These are phyloP conservation scores for Baryphthengus martii DNA, from an alignment of 2,113 vertebrate species.

Conservation along the genomic window DNA sequence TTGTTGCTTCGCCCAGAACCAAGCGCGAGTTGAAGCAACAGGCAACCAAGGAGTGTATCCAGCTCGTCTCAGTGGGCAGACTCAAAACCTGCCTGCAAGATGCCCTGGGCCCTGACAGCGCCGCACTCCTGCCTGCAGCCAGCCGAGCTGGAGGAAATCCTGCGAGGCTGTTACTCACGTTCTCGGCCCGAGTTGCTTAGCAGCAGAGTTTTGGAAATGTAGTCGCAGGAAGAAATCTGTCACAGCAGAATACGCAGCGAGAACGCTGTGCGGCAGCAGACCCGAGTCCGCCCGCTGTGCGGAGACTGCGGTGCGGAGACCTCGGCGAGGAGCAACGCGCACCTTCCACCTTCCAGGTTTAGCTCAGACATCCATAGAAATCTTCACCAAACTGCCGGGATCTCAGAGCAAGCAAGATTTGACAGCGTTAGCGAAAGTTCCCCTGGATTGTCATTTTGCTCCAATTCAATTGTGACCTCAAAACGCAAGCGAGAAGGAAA, in stretches of 20 bases:
- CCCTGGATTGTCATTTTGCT: neutral
- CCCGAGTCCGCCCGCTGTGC: neutral
- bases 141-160: neutral
- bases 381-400: neutral
- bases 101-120: neutral
- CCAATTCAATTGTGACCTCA: neutral
- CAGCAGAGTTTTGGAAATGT: conserved; percentile 60
- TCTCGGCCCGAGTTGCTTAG: conserved; percentile 47
- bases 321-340: fast-evolving
- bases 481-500: neutral
- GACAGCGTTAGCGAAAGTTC: neutral
- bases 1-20: neutral
- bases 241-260: neutral
- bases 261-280: neutral
- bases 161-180: neutral
- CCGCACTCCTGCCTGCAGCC: neutral
- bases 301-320: neutral
- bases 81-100: neutral
- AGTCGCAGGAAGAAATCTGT: conserved; percentile 37
- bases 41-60: neutral
- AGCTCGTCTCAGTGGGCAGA: neutral
- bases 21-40: neutral
- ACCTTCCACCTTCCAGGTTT: fast-evolving
- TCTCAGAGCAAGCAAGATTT: neutral
- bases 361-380: fast-evolving